Base-by-base conservation (phyloP, 2,888 invertebrate genomes). In the Ophioninae sp. region DNA sequence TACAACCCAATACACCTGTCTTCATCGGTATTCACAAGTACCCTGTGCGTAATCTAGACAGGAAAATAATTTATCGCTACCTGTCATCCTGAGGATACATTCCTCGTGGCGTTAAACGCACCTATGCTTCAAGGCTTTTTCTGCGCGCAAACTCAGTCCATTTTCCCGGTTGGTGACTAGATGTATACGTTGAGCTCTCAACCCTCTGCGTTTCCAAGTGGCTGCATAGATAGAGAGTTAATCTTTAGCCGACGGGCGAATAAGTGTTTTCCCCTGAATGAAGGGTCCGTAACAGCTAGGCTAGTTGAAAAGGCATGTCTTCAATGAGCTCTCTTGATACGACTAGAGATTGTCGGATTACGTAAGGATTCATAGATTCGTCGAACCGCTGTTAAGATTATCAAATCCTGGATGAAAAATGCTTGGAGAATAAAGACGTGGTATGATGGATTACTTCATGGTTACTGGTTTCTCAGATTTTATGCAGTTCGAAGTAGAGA, bases 281-380 rank as follows among this genome's bases (percentile, higher is more conserved):
- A 76, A 76, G 73, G 74, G 77, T 74, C 67, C 56, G 74, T 44
- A 82, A 72, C 84, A 79, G 67, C 22, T 23, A 22, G 51, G 51
- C 72, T 58, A 72, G 51, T 79, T 22, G 72, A 79, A 77, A 82
- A 79, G 79, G 79, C 79, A 82, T 77, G 81, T 81, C 51, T 30
- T 79, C 73, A 84, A 82, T 81, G 51, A 76, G 73, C 23, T 71
- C 58, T 10, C 39, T 59, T 51, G 68, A 67, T 63, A n/a, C 41
- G 51, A 23, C 44, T 30, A n/a, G 44, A 63, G 63, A 76, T 76
- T 83, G 69, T 44, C 79, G 76, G 78, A 84, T 82, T 68, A 67
- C 41, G 72, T 75, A 58, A 37, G 76, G 56, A 75, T 68, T 58
- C 68, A 81, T 44, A 3, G 44, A 44, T 44, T 44, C 44, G 13